Evolutionary conservation across 2,888 invertebrate species (phyloP), one percentile per base, ranked within the genome.

Genomic region (Pemphredon lugubris): DNA sequence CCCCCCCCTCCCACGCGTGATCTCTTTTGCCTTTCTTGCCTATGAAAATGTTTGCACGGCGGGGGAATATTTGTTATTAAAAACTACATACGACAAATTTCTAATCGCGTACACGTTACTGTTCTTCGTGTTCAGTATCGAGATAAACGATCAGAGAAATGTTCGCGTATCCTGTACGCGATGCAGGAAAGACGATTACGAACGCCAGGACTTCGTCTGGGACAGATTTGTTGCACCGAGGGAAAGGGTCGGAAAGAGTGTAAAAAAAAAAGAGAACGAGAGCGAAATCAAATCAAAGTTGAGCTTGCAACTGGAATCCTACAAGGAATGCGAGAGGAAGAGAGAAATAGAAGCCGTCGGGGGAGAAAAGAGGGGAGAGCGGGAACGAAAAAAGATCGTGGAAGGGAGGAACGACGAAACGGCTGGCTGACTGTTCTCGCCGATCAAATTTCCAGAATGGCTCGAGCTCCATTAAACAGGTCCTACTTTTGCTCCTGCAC

Each of bases 241-340:
- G 23, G 23, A 39, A 58, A 60, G 66, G 59, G 59, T 54, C 54
- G 59, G 50, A 71, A 63, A 20, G 58, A 66, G 60, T 45, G 69
- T 78, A 74, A 75, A 57, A 51, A 58, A 74, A 75, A 57, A 51
- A 58, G 16, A 55, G 63, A 58, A 42, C 58, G 79, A 75, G 63
- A 58, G 42, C 58, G 79, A 75, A 86, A 87, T 87, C 87, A 82
- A 87, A 87, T 87, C 87, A 86, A 87, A 87, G 83, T 87, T 87
- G 77, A 82, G 66, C 79, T 76, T 79, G 82, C 79, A 65, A 68
- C 80, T 78, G 59, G 82, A 82, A 82, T 83, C 79, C 74, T 60
- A 59, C 65, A 70, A 72, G 69, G 78, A 79, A 80, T 77, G 78
- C 75, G 79, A 81, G 67, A 72, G 63, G 45, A 55, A 40, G 50